Percentiles rank a stretch among this genome's conserved stretches.
Conservation (phyloP, 2,113 vertebrate species). For the Hystrix cristata region DNA sequence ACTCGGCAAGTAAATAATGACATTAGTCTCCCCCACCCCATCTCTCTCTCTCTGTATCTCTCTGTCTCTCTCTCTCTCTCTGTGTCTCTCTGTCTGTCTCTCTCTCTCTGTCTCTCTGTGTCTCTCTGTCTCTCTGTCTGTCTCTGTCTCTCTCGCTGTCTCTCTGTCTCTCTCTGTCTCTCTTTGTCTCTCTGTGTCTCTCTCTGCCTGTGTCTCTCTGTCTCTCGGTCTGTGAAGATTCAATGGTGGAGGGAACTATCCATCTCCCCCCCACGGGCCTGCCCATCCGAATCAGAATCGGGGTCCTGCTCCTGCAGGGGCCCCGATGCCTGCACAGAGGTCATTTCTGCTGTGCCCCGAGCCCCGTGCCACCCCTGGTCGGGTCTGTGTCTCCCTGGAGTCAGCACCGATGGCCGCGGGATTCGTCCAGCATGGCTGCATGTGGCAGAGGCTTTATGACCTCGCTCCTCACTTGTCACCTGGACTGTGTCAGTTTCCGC, state of each 20-base stretch:
- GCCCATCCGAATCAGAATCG: fast-evolving
- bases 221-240: fast-evolving
- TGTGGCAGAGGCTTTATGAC: not conserved
- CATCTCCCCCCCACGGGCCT: not conserved
- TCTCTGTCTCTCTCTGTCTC: too few relatives aligned
- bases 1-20: too few relatives aligned
- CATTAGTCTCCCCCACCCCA: too few relatives aligned
- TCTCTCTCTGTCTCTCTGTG: too few relatives aligned
- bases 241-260: fast-evolving
- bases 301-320: fast-evolving
- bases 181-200: not conserved
- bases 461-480: not conserved
- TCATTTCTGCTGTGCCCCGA: not conserved
- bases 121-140: too few relatives aligned
- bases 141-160: too few relatives aligned
- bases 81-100: not conserved
- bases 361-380: not conserved
- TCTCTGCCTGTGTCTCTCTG: fast-evolving
- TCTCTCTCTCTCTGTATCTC: not conserved
- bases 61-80: not conserved
- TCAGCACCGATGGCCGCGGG: fast-evolving
- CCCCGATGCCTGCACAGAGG: fast-evolving
- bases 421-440: not conserved
- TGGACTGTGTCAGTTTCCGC: fast-evolving
- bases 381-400: not conserved